phyloP scores from a whole-genome alignment of 2,797 vertebrate genomes.

The Pangasius sanitwongsei region DNA sequence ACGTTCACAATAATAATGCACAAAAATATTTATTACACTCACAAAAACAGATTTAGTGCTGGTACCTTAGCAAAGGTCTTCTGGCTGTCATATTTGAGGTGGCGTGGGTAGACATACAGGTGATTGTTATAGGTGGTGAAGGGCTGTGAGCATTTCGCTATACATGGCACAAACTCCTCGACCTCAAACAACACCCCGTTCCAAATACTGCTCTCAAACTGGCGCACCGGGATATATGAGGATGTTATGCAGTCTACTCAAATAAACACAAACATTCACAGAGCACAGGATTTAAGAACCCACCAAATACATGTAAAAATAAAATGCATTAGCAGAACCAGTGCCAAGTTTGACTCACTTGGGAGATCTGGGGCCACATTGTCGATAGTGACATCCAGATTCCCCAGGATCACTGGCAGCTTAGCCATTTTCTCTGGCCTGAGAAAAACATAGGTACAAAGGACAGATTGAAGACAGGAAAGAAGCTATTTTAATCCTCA shows the following conservation, averaged over 20 bases:
- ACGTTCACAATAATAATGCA: background rate
- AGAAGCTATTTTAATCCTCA: conserved; percentile 12
- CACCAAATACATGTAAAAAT: background rate
- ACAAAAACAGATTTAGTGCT: background rate
- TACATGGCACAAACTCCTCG: conserved; percentile 95
- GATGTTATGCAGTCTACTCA: conserved; percentile 90
- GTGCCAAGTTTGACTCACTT: conserved; percentile 77
- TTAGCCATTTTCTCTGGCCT: conserved; percentile 99
- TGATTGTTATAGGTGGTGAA: conserved; percentile 96
- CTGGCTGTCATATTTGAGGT: conserved; percentile 95
- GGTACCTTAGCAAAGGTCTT: conserved; percentile 93
- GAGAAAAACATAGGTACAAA: conserved; percentile 45
- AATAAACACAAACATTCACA: conserved; percentile 24
- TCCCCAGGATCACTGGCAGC: conserved; percentile 94
- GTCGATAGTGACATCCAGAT: conserved; percentile 93
- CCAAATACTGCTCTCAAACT: conserved; percentile 81
- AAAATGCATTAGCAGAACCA: background rate
- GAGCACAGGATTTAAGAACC: background rate
- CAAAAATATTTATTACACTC: background rate
- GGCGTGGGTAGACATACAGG: conserved; percentile 93
- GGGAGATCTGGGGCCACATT: conserved; percentile 87
- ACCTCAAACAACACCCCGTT: conserved; percentile 86
- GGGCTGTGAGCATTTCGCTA: conserved; percentile 91
- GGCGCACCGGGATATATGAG: conserved; percentile 93
- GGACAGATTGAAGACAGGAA: conserved; percentile 16